phyloP scores from a whole-genome alignment of 2,888 invertebrate species.

The Melanotus villosus region DNA sequence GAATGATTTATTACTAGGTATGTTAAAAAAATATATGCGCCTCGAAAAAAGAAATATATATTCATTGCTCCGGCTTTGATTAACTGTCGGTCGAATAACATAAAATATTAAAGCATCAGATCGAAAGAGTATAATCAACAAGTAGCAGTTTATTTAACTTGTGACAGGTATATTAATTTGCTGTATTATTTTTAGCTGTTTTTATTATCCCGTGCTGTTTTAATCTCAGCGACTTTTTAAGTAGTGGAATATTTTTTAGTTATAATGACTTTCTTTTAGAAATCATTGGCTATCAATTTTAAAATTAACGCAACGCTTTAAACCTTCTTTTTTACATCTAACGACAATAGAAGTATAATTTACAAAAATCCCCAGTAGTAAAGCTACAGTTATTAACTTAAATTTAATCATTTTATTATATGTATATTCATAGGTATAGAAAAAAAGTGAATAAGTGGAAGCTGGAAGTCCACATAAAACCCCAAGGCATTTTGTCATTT shows the following conservation, averaged over 20 bases:
- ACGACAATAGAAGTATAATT: not conserved
- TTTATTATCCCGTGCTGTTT: not conserved
- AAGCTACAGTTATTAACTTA: too few species aligned
- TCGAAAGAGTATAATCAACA: not conserved
- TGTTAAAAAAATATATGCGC: constrained; percentile 1
- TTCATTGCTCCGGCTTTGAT: constrained; percentile 15
- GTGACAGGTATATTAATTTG: constrained; percentile 9
- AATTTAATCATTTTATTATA: too few species aligned
- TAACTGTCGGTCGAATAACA: constrained; percentile 9
- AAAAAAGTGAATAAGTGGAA: too few species aligned
- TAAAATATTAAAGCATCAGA: constrained; percentile 10
- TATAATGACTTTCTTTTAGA: too few species aligned
- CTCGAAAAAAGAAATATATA: constrained; percentile 1
- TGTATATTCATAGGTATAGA: too few species aligned
- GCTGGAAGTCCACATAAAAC: too few species aligned
- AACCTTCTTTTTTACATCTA: too few species aligned
- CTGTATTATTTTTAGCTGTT: not conserved
- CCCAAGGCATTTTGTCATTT: too few species aligned
- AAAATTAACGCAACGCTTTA: too few species aligned
- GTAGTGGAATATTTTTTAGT: too few species aligned
- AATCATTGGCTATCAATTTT: too few species aligned
- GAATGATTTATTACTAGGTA: constrained; percentile 12
- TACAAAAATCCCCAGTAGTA: not conserved
- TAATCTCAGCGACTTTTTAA: not conserved
- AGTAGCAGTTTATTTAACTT: constrained; percentile 7